Percentiles rank a stretch among this genome's conserved stretches.
Conservation (phyloP, 2,797 vertebrate genomes). For the Hipposideros larvatus region DNA sequence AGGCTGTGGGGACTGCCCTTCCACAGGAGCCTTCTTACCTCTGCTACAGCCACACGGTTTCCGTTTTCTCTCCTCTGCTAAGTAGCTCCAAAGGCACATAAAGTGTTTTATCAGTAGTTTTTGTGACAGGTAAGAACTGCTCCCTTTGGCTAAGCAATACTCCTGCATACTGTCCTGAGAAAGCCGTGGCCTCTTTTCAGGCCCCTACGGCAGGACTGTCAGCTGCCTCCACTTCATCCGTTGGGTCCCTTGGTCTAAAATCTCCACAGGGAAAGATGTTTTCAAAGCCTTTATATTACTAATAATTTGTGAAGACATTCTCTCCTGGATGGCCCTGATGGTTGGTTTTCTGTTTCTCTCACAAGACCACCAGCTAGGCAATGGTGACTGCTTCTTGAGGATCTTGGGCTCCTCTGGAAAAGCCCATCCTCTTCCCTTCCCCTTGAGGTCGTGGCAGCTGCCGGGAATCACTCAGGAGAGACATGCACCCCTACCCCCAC, state of each 20-base stretch:
- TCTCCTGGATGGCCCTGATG: not conserved
- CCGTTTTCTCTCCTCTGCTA: not conserved
- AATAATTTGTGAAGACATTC: not conserved
- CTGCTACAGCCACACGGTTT: not conserved
- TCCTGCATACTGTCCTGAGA: not conserved
- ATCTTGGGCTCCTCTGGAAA: not conserved
- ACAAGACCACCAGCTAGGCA: not conserved
- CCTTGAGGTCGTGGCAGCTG: not conserved
- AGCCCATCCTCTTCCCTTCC: not conserved
- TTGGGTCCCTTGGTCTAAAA: not conserved
- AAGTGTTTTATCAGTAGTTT: not conserved
- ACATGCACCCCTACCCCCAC: fast-evolving
- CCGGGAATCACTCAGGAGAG: not conserved
- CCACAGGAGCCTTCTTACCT: fast-evolving
- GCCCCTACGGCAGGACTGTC: fast-evolving
- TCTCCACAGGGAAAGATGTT: not conserved
- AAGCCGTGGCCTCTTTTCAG: not conserved
- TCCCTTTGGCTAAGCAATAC: not conserved
- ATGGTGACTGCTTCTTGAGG: not conserved
- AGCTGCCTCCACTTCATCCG: not conserved
- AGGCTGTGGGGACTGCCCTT: not conserved
- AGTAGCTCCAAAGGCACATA: too few relatives aligned
- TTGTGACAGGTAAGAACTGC: not conserved
- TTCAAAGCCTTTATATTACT: not conserved
- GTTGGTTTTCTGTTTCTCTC: not conserved